Evolutionary conservation across 2,113 vertebrate species (phyloP).

Genomic region (Halichoeres trimaculatus): DNA sequence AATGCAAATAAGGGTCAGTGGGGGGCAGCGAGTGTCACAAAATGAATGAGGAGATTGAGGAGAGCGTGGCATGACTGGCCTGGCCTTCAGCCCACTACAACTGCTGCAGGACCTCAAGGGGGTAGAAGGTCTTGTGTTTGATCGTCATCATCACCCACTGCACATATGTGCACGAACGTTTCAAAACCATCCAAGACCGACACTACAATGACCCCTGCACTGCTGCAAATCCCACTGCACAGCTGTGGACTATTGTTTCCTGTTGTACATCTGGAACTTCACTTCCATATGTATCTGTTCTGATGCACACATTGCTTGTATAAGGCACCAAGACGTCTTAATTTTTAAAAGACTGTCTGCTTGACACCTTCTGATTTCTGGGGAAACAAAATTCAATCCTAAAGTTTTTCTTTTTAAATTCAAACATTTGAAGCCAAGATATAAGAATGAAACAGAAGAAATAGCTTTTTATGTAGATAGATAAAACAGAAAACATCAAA

Average conservation of each 20-base stretch:
- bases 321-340: background rate
- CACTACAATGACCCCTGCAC: background rate
- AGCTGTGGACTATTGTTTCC: background rate
- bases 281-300: background rate
- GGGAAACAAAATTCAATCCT: background rate
- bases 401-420: conserved; percentile 40
- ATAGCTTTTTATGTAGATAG: conserved; percentile 30
- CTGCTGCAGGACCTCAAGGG: conserved; percentile 25
- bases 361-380: background rate
- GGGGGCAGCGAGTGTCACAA: conserved; percentile 14
- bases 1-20: conserved; percentile 70
- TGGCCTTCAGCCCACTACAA: conserved; percentile 54
- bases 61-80: conserved; percentile 33
- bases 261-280: background rate
- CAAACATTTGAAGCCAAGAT: conserved; percentile 25
- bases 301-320: background rate
- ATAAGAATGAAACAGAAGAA: conserved; percentile 31
- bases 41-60: conserved; percentile 54
- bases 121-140: conserved; percentile 12
- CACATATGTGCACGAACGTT: conserved; percentile 3
- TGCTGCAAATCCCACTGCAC: background rate
- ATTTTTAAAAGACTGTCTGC: background rate
- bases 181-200: background rate
- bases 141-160: conserved; percentile 51
- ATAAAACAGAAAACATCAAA: conserved; percentile 16